phyloP scores from a whole-genome alignment of 1,140 invertebrate genomes.

The Bombus vancouverensis region DNA sequence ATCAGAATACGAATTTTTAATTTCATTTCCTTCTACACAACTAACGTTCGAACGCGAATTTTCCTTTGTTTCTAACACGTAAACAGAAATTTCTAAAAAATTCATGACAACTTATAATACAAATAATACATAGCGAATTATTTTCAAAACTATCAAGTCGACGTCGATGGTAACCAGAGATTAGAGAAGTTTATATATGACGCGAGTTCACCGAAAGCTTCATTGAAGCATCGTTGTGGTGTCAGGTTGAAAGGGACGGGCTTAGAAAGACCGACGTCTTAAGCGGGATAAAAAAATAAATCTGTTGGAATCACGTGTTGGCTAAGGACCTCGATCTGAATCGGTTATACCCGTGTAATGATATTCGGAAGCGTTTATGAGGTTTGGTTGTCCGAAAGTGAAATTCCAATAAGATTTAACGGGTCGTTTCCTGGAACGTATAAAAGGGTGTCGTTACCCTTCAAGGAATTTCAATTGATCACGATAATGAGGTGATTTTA shows the following conservation, averaged over 20 bases:
- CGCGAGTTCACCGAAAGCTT: background rate
- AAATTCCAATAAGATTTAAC: conserved; percentile 43
- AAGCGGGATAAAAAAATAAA: conserved; percentile 62
- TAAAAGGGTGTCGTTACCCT: background rate
- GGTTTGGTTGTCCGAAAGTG: conserved; percentile 49
- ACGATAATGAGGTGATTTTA: conserved; percentile 29
- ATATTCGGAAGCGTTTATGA: conserved; percentile 50
- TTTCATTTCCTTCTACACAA: too few species aligned
- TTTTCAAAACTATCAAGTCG: background rate
- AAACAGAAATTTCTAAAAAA: background rate
- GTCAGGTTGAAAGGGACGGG: conserved; percentile 56
- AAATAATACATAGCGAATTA: background rate
- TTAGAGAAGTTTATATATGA: conserved; percentile 35
- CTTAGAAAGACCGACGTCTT: conserved; percentile 64
- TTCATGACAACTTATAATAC: background rate
- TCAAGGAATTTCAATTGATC: background rate
- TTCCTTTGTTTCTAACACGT: too few species aligned
- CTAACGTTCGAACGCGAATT: too few species aligned
- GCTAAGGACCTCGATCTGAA: background rate
- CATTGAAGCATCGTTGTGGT: background rate
- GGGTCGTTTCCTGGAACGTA: background rate
- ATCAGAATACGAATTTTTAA: too few species aligned
- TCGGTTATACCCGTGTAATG: conserved; percentile 32
- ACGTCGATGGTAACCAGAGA: conserved; percentile 7
- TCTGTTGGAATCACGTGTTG: conserved; percentile 38